A percentile compares a stretch with the other conserved stretches of the same genome.
These are phyloP conservation scores for Gambusia affinis DNA, from an alignment of 2,113 vertebrate genomes.

Conservation along the genomic window DNA sequence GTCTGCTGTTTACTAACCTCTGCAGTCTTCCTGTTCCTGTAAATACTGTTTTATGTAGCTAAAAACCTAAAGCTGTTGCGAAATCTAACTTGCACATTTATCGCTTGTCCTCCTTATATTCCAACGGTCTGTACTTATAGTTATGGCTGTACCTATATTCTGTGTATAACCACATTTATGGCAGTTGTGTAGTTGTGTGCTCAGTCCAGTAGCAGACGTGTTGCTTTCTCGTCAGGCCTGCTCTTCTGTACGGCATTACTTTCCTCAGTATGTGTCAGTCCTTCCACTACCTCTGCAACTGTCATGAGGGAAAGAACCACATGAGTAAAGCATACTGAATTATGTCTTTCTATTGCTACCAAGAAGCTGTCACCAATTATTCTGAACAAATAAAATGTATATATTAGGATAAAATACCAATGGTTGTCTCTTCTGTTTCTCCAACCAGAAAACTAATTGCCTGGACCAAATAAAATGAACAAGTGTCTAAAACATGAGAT, in stretches of 20 bases:
- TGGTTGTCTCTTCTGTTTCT: not conserved
- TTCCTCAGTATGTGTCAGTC: slow-evolving; percentile 30
- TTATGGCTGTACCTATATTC: not conserved
- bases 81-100: slow-evolving; percentile 4
- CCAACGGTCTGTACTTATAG: not conserved
- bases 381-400: slow-evolving; percentile 52
- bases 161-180: not conserved
- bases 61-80: slow-evolving; percentile 6
- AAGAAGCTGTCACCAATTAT: slow-evolving; percentile 37
- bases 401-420: slow-evolving; percentile 12
- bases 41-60: not conserved
- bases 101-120: not conserved
- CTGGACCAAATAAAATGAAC: too few relatives aligned
- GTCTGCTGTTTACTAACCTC: slow-evolving; percentile 21
- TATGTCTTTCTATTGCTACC: slow-evolving; percentile 50
- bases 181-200: slow-evolving; percentile 7
- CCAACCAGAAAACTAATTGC: too few relatives aligned
- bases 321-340: slow-evolving; percentile 42
- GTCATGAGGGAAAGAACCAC: slow-evolving; percentile 36
- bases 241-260: not conserved
- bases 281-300: slow-evolving; percentile 69
- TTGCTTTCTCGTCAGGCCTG: slow-evolving; percentile 36
- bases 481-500: too few relatives aligned
- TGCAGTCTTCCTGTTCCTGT: slow-evolving; percentile 3
- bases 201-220: slow-evolving; percentile 45